Evolutionary conservation across 1,140 invertebrate species (phyloP).

Genomic region (Nephila pilipes): DNA sequence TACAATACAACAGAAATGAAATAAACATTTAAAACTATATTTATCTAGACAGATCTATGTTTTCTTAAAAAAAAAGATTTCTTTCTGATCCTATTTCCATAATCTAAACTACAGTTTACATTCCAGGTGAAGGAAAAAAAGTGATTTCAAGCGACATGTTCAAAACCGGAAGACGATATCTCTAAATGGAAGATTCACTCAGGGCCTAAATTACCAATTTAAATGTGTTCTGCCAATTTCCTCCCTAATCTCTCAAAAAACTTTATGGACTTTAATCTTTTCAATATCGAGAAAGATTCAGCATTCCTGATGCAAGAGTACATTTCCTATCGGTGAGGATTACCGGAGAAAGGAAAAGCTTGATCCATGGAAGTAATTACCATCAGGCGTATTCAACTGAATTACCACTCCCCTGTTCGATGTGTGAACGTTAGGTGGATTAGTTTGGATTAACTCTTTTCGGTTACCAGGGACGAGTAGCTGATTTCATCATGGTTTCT

Average conservation of each 20-base stretch:
- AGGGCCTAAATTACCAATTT: constrained; percentile 10
- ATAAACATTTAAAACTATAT: too few relatives aligned
- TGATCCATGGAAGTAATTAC: neutral
- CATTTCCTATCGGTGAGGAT: constrained; percentile 16
- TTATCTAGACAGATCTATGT: too few relatives aligned
- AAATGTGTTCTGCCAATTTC: constrained; percentile 7
- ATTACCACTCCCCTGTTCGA: constrained; percentile 1
- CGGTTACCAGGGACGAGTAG: neutral
- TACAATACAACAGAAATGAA: too few relatives aligned
- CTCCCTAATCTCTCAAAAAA: neutral
- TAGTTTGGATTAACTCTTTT: constrained; percentile 21
- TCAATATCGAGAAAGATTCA: neutral
- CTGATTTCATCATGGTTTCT: neutral
- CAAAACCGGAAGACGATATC: neutral
- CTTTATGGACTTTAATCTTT: constrained; percentile 40
- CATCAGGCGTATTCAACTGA: neutral
- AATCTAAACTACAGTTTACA: neutral
- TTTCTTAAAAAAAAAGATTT: too few relatives aligned
- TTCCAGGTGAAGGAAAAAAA: neutral
- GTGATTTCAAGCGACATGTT: neutral
- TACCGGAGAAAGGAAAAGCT: constrained; percentile 1
- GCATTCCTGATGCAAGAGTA: neutral
- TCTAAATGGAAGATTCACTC: neutral
- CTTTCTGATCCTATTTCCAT: neutral
- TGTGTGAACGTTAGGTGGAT: neutral